phyloP scores from a whole-genome alignment of 2,888 invertebrate species.

The Drosophila hawaiiensis region DNA sequence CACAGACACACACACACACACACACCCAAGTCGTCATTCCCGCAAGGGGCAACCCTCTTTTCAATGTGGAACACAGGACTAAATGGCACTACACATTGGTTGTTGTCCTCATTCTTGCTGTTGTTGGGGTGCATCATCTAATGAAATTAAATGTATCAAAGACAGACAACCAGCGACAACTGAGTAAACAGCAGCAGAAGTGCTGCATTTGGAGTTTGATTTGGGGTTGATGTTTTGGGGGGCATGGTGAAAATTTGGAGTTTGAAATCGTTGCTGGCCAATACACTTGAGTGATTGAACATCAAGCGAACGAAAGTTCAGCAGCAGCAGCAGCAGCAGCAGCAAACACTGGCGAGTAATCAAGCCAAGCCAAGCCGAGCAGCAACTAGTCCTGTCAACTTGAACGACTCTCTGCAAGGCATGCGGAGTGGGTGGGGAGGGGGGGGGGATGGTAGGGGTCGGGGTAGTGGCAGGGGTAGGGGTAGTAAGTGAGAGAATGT shows the following conservation, averaged over 20 bases:
- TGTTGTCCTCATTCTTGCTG: conserved; percentile 20
- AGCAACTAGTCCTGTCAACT: conserved; percentile 9
- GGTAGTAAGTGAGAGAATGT: conserved; percentile 69
- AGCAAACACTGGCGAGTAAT: conserved; percentile 40
- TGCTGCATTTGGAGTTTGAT: not conserved
- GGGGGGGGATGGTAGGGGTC: not conserved
- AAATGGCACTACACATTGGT: conserved; percentile 28
- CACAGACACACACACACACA: not conserved
- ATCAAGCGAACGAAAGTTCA: conserved; percentile 37
- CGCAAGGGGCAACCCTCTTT: conserved; percentile 7
- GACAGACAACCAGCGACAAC: conserved; percentile 38
- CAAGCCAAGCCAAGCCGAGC: conserved; percentile 22
- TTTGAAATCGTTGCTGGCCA: conserved; percentile 49
- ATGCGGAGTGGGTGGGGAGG: no score
- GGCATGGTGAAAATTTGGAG: conserved; percentile 3
- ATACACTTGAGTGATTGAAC: conserved; percentile 69
- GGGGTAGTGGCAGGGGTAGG: not conserved
- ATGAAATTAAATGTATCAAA: conserved; percentile 71
- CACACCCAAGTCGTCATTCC: not conserved
- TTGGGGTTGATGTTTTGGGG: not conserved
- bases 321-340: conserved; percentile 25
- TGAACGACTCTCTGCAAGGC: not conserved
- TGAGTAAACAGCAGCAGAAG: conserved; percentile 24
- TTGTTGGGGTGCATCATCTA: conserved; percentile 44
- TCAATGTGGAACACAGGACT: conserved; percentile 26